Conservation (phyloP, 2,797 vertebrate genomes). For the Orientallactaga sibirica region DNA sequence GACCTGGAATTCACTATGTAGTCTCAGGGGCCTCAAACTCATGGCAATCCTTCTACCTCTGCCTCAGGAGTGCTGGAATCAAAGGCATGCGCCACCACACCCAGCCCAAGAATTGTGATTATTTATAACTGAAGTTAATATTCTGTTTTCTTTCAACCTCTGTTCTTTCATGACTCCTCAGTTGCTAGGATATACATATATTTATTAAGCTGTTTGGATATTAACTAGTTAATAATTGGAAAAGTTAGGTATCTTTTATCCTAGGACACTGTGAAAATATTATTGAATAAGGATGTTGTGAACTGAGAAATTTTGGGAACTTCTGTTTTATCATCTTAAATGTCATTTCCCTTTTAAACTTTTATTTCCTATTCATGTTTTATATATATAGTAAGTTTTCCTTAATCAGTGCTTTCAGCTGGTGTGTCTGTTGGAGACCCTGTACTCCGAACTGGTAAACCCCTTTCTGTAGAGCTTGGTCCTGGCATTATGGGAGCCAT, state of each 20-base stretch:
- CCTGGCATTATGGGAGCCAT: conserved; percentile 99
- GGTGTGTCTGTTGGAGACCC: conserved; percentile 98
- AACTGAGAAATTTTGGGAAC: conserved; percentile 26
- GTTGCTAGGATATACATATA: neutral
- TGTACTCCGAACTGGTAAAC: conserved; percentile 98
- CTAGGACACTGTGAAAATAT: conserved; percentile 26
- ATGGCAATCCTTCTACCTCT: too few relatives aligned
- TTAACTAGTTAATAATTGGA: conserved; percentile 46
- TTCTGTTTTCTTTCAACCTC: neutral
- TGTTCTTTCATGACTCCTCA: neutral
- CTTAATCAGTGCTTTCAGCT: conserved; percentile 90
- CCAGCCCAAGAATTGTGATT: neutral
- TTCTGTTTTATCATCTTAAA: conserved; percentile 25
- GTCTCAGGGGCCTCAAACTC: too few relatives aligned
- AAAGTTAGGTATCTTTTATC: conserved; percentile 49
- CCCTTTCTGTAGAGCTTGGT: conserved; percentile 97
- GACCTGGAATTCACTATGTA: too few relatives aligned
- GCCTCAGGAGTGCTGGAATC: too few relatives aligned
- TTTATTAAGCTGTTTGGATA: conserved; percentile 46
- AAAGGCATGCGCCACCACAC: too few relatives aligned
- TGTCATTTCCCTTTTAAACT: conserved; percentile 35
- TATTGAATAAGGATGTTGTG: conserved; percentile 19
- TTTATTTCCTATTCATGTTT: neutral
- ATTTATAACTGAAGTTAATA: conserved; percentile 59
- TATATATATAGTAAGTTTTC: conserved; percentile 82